Percentiles rank a stretch among this genome's conserved stretches.
phyloP scores from a whole-genome alignment of 2,113 vertebrate species.

The Datnioides undecimradiatus region DNA sequence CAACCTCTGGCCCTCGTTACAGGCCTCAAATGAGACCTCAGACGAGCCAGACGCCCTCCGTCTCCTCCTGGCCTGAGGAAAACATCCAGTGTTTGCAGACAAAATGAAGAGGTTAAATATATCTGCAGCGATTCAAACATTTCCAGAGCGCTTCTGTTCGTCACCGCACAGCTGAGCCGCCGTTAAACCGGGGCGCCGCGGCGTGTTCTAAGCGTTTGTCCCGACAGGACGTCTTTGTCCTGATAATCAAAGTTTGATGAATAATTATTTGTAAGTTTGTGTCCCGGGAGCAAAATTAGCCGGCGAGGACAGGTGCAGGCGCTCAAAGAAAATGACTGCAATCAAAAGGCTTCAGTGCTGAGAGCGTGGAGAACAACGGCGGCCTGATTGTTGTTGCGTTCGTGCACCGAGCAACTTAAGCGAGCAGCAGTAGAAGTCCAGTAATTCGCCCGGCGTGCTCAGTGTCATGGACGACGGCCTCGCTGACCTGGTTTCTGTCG shows the following conservation, averaged over 20 bases:
- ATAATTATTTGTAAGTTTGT: neutral
- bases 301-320: neutral
- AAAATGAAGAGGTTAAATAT: too few relatives aligned
- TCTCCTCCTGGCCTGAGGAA: too few relatives aligned
- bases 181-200: neutral
- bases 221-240: neutral
- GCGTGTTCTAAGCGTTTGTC: neutral
- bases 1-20: too few relatives aligned
- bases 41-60: too few relatives aligned
- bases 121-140: too few relatives aligned
- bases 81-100: too few relatives aligned
- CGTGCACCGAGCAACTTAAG: neutral
- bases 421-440: neutral
- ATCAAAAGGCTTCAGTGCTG: too few relatives aligned
- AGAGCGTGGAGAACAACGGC: too few relatives aligned
- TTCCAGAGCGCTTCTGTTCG: neutral
- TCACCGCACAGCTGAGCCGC: neutral
- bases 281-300: neutral
- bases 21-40: too few relatives aligned
- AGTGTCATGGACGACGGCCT: neutral
- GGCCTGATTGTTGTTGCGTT: neutral
- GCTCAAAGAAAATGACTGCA: neutral
- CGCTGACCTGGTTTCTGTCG: neutral
- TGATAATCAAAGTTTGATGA: neutral
- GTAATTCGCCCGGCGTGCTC: neutral